Conservation (phyloP, 2,113 vertebrate genomes). For the Semnornis frantzii region DNA sequence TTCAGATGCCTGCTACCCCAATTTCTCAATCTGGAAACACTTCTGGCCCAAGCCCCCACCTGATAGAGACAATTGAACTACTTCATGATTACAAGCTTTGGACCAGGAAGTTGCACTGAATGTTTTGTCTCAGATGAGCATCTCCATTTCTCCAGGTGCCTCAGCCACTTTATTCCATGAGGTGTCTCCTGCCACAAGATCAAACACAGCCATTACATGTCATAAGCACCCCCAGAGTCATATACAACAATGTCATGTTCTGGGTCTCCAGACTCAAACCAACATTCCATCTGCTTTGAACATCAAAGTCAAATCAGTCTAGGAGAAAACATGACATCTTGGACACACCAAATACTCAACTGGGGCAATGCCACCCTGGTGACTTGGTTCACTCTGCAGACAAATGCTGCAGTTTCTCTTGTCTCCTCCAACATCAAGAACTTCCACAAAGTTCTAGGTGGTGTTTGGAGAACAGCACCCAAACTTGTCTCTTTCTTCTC, state of each 20-base stretch:
- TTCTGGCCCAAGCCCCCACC: neutral
- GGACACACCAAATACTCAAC: neutral
- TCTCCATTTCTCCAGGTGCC: neutral
- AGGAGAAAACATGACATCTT: neutral
- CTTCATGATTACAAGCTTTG: rapidly evolving
- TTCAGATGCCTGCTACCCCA: neutral
- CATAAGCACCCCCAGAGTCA: neutral
- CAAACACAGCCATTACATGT: neutral
- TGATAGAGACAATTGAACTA: neutral
- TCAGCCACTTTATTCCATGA: neutral
- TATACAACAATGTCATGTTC: neutral
- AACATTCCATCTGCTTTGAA: neutral
- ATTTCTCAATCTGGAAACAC: neutral
- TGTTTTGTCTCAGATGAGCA: neutral
- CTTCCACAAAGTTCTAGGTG: neutral
- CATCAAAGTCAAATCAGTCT: neutral
- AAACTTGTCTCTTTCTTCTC: too few species aligned
- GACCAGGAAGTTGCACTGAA: neutral
- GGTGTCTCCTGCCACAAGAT: neutral
- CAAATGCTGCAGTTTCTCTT: neutral
- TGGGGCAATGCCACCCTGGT: neutral
- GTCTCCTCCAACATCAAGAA: neutral
- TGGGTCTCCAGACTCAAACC: neutral
- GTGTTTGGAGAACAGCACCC: neutral
- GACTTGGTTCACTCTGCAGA: neutral